phyloP scores from a whole-genome alignment of 2,797 vertebrate genomes.

The Hippoglossus hippoglossus region DNA sequence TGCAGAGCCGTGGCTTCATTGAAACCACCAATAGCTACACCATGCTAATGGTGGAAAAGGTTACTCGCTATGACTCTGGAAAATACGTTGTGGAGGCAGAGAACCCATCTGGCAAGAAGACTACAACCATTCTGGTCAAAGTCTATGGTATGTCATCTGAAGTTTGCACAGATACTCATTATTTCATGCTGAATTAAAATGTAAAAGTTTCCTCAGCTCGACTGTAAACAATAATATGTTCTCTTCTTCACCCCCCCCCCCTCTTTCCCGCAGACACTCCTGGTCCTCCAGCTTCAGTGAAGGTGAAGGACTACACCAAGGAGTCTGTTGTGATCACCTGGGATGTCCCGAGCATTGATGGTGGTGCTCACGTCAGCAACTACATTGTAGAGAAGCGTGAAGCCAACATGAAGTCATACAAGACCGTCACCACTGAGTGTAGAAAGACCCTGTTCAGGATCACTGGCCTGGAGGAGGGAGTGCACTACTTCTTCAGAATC shows the following conservation, averaged over 20 bases:
- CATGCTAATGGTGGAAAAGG: constrained; percentile 92
- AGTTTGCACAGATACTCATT: not conserved
- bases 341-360: constrained; percentile 95
- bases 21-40: constrained; percentile 95
- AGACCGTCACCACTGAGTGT: constrained; percentile 97
- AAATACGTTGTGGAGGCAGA: constrained; percentile 98
- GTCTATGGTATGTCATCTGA: constrained; percentile 90
- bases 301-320: constrained; percentile 95
- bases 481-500: constrained; percentile 96
- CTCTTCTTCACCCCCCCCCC: not conserved
- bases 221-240: not conserved
- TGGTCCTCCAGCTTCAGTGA: constrained; percentile 93
- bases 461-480: constrained; percentile 91
- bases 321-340: constrained; percentile 98
- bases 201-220: too few relatives aligned
- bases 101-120: constrained; percentile 98
- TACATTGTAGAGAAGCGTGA: constrained; percentile 98
- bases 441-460: constrained; percentile 95
- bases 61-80: constrained; percentile 95
- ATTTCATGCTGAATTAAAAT: not conserved
- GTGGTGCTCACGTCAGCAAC: constrained; percentile 96
- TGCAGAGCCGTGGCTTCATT: constrained; percentile 92
- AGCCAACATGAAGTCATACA: constrained; percentile 96
- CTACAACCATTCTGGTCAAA: constrained; percentile 93
- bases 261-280: constrained; percentile 89